A percentile compares a stretch with the other conserved stretches of the same genome.
phyloP scores from a whole-genome alignment of 2,888 invertebrate species.

The Ctena decussata region DNA sequence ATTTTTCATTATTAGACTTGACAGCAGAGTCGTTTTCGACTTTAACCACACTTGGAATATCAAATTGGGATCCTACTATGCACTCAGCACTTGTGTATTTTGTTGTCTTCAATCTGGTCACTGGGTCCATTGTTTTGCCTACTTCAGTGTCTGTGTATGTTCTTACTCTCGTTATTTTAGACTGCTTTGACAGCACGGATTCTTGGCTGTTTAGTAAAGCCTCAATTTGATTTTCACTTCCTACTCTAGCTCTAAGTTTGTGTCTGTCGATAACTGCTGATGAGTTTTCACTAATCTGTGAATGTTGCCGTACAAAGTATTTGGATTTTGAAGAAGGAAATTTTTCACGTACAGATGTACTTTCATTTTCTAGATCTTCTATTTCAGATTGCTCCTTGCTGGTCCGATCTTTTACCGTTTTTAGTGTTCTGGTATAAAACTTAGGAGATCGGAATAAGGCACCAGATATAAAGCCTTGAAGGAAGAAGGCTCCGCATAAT shows the following conservation, averaged over 20 bases:
- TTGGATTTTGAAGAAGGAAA: too few relatives aligned
- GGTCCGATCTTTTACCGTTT: not conserved
- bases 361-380: not conserved
- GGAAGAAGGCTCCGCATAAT: not conserved
- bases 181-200: not conserved
- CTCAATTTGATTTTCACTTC: not conserved
- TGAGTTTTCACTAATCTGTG: not conserved
- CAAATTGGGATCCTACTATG: constrained; percentile 5
- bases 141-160: not conserved
- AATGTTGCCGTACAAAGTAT: not conserved
- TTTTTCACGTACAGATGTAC: not conserved
- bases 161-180: not conserved
- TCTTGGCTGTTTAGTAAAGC: not conserved
- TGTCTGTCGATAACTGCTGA: not conserved
- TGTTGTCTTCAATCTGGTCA: not conserved
- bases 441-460: not conserved
- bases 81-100: not conserved
- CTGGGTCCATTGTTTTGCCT: not conserved
- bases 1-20: not conserved
- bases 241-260: not conserved
- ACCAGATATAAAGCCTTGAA: constrained; percentile 9
- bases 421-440: not conserved
- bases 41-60: not conserved
- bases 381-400: not conserved
- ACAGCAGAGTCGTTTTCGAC: not conserved